These are phyloP conservation scores for Sandelia bainsii DNA, from an alignment of 2,797 vertebrate genomes.

Conservation along the genomic window DNA sequence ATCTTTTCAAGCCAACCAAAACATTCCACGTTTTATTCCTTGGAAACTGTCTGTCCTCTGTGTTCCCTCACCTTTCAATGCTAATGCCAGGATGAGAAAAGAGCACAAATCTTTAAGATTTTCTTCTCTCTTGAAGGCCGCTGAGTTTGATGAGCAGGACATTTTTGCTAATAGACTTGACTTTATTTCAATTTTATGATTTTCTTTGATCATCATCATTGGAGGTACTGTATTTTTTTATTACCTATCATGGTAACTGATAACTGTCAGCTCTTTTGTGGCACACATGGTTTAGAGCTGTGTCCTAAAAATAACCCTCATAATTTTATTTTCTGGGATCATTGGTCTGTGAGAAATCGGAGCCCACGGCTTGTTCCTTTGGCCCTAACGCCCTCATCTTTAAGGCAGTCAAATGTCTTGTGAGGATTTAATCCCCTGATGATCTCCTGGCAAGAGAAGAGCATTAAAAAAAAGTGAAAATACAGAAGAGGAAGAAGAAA, in stretches of 20 bases:
- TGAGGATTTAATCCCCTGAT: not conserved
- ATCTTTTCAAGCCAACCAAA: slow-evolving; percentile 35
- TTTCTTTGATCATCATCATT: not conserved
- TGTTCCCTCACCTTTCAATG: not conserved
- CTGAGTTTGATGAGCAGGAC: not conserved
- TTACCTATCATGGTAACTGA: not conserved
- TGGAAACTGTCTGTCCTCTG: slow-evolving; percentile 23
- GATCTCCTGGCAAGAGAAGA: slow-evolving; percentile 13
- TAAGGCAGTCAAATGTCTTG: slow-evolving; percentile 10
- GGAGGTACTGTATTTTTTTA: not conserved
- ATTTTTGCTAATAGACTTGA: not conserved
- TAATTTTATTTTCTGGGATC: slow-evolving; percentile 45
- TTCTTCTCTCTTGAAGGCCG: not conserved
- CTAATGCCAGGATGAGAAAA: not conserved
- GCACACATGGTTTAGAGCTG: slow-evolving; percentile 2
- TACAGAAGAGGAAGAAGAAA: not conserved
- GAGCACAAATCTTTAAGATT: not conserved
- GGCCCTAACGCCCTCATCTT: slow-evolving; percentile 2
- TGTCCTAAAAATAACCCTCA: slow-evolving; percentile 35
- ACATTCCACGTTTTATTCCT: slow-evolving; percentile 34
- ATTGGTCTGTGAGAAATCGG: slow-evolving; percentile 36
- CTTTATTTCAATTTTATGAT: not conserved
- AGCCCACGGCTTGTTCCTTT: slow-evolving; percentile 13
- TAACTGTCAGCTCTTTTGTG: not conserved
- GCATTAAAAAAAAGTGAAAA: slow-evolving; percentile 1